phyloP scores from a whole-genome alignment of 2,888 invertebrate species.

The Drosophila parthenogenetica region DNA sequence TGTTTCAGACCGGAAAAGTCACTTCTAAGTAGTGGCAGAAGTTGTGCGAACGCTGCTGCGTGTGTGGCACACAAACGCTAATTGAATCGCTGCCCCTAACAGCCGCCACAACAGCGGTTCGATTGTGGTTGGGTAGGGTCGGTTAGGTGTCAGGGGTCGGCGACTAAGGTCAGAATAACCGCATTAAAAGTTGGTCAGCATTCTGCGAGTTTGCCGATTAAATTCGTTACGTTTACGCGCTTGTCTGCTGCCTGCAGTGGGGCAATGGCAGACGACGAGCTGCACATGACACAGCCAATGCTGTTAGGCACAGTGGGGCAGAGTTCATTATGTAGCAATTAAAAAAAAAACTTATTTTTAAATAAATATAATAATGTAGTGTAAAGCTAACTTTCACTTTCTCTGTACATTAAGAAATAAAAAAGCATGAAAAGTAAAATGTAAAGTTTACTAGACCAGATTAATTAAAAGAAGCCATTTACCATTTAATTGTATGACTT shows the following conservation, averaged over 20 bases:
- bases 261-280: neutral
- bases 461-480: too few relatives aligned
- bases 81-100: conserved; percentile 65
- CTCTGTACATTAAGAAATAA: too few relatives aligned
- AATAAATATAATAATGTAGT: too few relatives aligned
- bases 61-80: conserved; percentile 53
- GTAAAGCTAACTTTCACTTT: too few relatives aligned
- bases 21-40: conserved; percentile 16
- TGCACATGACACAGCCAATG: conserved; percentile 31
- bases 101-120: neutral
- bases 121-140: neutral
- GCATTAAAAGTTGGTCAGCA: conserved; percentile 74
- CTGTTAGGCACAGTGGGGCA: conserved; percentile 1
- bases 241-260: conserved; percentile 43
- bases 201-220: conserved; percentile 62
- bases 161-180: conserved; percentile 46
- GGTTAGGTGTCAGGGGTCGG: neutral
- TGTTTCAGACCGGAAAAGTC: neutral
- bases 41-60: conserved; percentile 29
- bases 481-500: too few relatives aligned
- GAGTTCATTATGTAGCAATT: too few relatives aligned
- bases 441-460: too few relatives aligned
- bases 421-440: too few relatives aligned
- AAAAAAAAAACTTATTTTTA: too few relatives aligned
- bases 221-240: conserved; percentile 44